Conservation (phyloP, 2,888 invertebrate genomes). For the Coenonympha arcania region DNA sequence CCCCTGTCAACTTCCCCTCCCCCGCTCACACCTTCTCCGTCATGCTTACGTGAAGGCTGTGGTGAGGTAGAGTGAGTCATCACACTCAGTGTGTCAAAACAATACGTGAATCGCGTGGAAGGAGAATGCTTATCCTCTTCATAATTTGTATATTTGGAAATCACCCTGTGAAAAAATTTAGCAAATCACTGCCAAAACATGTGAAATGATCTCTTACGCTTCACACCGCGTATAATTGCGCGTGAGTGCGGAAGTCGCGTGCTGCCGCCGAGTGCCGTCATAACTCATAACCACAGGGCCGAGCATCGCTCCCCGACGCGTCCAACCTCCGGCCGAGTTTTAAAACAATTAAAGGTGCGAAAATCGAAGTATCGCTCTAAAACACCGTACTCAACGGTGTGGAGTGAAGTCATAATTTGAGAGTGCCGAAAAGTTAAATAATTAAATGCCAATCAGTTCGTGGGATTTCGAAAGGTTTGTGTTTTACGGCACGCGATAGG, state of each 20-base stretch:
- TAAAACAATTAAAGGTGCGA: constrained; percentile 20
- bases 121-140: too few species aligned
- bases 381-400: constrained; percentile 6
- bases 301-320: constrained; percentile 36
- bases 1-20: too few species aligned
- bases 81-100: too few species aligned
- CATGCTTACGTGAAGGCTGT: too few species aligned
- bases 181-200: constrained; percentile 30
- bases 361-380: constrained; percentile 13
- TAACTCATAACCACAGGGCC: constrained; percentile 37
- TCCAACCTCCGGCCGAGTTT: constrained; percentile 1
- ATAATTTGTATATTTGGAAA: too few species aligned
- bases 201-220: constrained; percentile 27
- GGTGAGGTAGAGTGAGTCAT: too few species aligned
- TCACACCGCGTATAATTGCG: constrained; percentile 38
- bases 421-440: constrained; percentile 8
- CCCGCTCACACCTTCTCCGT: too few species aligned
- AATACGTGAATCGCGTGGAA: too few species aligned
- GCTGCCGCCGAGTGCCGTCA: too few species aligned
- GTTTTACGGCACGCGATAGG: constrained; percentile 3
- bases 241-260: constrained; percentile 58
- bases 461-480: background rate
- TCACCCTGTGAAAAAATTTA: constrained; percentile 27
- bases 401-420: constrained; percentile 11
- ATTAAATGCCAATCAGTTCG: constrained; percentile 11